Base-by-base conservation (phyloP, 2,888 invertebrate genomes). In the Chalcosyrphus nemorum region DNA sequence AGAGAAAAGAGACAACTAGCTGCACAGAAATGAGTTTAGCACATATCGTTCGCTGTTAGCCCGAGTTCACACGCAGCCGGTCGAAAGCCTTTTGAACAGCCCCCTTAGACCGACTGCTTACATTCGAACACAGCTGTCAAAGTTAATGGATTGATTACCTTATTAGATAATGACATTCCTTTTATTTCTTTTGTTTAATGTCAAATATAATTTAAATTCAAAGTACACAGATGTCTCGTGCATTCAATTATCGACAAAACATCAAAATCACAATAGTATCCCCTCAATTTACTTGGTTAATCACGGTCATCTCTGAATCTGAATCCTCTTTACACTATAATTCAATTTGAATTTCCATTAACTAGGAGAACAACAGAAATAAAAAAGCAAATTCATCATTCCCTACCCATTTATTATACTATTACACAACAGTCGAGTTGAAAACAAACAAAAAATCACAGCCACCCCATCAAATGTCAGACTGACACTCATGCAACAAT, bases 401-500 rank as follows among this genome's bases (percentile, higher is more conserved):
- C n/a, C 15, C 45, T 17, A 54, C 41, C n/a, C 47, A 41, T 13
- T 19, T n/a, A 56, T 72, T 41, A 72, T 17, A 57, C 56, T n/a
- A n/a, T n/a, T n/a, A n/a, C n/a, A n/a, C n/a, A n/a, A n/a, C n/a
- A n/a, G n/a, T n/a, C n/a, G n/a, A n/a, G n/a, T n/a, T n/a, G n/a
- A n/a, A n/a, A 56, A 65, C 21, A 41, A 41, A 3, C 52, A 7
- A 27, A 56, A 38, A 59, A 66, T 50, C 59, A 76, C 68, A 63
- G 27, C 13, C 47, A 78, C n/a, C 57, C 50, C 70, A 54, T 63
- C 54, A 74, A 59, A 74, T 29, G 50, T 75, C 75, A 45, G 57
- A 47, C 57, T 52, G 71, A 75, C 47, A 72, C 72, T 38, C 38
- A 82, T 82, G 77, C 66, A 82, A 72, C 38, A 82, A 82, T 72